A percentile compares a stretch with the other conserved stretches of the same genome.
phyloP scores from a whole-genome alignment of 2,888 invertebrate genomes.

The Sphaerophoria taeniata region DNA sequence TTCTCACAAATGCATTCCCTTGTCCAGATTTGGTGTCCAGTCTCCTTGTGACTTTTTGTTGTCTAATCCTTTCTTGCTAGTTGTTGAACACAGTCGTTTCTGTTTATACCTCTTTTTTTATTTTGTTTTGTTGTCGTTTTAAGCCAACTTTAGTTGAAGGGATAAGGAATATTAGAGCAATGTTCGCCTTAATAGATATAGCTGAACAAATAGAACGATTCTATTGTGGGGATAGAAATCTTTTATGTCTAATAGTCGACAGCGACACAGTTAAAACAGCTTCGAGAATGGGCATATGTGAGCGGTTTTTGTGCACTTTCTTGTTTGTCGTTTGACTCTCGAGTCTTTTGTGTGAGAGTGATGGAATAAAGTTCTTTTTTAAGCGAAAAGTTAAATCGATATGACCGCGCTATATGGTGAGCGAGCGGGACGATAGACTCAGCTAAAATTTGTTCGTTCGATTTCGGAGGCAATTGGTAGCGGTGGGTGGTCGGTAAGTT shows the following conservation, averaged over 20 bases:
- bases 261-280: too few species aligned
- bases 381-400: not conserved
- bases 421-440: not conserved
- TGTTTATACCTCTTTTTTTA: not conserved
- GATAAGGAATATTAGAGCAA: too few species aligned
- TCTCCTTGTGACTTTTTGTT: constrained; percentile 23
- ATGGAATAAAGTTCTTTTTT: not conserved
- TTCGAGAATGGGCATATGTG: too few species aligned
- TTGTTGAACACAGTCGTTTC: constrained; percentile 32
- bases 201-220: constrained; percentile 7
- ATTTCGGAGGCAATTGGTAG: constrained; percentile 20
- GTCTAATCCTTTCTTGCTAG: constrained; percentile 50
- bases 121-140: not conserved
- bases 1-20: constrained; percentile 37
- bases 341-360: not conserved
- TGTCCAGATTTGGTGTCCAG: constrained; percentile 43
- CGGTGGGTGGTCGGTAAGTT: not conserved
- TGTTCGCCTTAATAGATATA: too few species aligned
- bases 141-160: constrained; percentile 3
- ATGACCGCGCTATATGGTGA: not conserved
- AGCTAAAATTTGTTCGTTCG: constrained; percentile 26
- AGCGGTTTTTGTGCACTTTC: constrained; percentile 1
- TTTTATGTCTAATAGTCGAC: constrained; percentile 46
- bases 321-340: constrained; percentile 17
- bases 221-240: constrained; percentile 13